Conservation (phyloP, 1,140 invertebrate genomes). For the Helicorthomorpha holstii region DNA sequence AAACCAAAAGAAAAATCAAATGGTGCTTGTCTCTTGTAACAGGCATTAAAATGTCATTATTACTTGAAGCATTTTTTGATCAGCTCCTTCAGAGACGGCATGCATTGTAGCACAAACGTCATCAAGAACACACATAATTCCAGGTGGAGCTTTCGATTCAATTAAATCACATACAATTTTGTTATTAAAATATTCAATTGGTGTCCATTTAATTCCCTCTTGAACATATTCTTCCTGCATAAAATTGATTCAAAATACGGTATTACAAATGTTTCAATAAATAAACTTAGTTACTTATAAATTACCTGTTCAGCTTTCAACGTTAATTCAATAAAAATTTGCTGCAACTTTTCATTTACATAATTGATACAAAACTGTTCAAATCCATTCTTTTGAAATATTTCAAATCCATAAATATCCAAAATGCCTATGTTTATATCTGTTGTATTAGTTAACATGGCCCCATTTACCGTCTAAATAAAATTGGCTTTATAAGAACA, state of each 20-base stretch:
- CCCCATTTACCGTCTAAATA: conserved; percentile 39
- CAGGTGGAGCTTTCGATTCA: conserved; percentile 36
- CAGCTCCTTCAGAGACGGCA: conserved; percentile 45
- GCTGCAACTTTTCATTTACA: conserved; percentile 68
- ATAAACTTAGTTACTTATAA: not conserved
- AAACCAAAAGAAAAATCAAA: conserved; percentile 12
- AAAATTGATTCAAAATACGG: not conserved
- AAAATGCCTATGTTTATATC: conserved; percentile 39
- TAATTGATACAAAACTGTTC: conserved; percentile 77
- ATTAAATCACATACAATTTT: conserved; percentile 55
- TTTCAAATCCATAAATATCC: conserved; percentile 51
- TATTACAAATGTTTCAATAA: not conserved
- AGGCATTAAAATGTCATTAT: not conserved
- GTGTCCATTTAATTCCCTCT: conserved; percentile 52
- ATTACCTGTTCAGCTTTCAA: conserved; percentile 49
- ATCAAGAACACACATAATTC: conserved; percentile 48
- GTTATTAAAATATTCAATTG: conserved; percentile 63
- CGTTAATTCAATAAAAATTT: conserved; percentile 59
- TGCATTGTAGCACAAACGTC: conserved; percentile 59
- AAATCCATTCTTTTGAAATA: conserved; percentile 51
- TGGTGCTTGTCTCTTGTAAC: not conserved
- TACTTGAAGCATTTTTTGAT: conserved; percentile 40
- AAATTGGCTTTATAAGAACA: too few species aligned
- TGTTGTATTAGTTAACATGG: conserved; percentile 36
- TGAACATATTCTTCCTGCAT: conserved; percentile 50